Conservation (phyloP, 2,797 vertebrate genomes). For the Monodelphis domestica region DNA sequence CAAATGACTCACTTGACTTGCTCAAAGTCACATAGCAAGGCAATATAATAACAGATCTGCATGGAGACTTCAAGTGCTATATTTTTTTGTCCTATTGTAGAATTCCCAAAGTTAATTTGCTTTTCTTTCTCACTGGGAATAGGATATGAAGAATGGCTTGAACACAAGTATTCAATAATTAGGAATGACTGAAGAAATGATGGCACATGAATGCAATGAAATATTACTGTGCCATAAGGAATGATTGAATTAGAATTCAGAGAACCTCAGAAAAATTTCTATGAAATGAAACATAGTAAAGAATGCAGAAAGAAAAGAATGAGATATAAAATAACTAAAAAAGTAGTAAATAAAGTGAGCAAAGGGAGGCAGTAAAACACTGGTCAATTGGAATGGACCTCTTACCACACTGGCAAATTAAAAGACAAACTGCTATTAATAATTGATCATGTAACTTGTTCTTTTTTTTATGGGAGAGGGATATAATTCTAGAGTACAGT, state of each 20-base stretch:
- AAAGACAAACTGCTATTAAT: not conserved
- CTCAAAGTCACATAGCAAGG: conserved; percentile 11
- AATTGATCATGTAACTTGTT: not conserved
- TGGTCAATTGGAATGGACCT: not conserved
- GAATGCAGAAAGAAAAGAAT: not conserved
- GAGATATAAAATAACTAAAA: not conserved
- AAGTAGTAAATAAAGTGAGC: not conserved
- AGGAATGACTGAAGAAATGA: not conserved
- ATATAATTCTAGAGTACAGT: not conserved
- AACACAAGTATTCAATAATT: not conserved
- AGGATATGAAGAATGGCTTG: not conserved
- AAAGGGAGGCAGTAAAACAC: not conserved
- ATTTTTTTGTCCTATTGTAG: conserved; percentile 11
- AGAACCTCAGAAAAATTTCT: not conserved
- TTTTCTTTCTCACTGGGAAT: conserved; percentile 36
- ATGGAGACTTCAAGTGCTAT: not conserved
- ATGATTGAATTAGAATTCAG: not conserved
- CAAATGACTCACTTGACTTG: conserved; percentile 28
- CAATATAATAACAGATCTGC: not conserved
- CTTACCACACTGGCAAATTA: not conserved
- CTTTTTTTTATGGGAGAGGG: not conserved
- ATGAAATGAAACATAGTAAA: not conserved
- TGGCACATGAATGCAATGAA: not conserved
- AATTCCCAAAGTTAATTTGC: conserved; percentile 31
- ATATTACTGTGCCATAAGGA: not conserved